Conservation (phyloP, 2,797 vertebrate species). For the Onychomys torridus region DNA sequence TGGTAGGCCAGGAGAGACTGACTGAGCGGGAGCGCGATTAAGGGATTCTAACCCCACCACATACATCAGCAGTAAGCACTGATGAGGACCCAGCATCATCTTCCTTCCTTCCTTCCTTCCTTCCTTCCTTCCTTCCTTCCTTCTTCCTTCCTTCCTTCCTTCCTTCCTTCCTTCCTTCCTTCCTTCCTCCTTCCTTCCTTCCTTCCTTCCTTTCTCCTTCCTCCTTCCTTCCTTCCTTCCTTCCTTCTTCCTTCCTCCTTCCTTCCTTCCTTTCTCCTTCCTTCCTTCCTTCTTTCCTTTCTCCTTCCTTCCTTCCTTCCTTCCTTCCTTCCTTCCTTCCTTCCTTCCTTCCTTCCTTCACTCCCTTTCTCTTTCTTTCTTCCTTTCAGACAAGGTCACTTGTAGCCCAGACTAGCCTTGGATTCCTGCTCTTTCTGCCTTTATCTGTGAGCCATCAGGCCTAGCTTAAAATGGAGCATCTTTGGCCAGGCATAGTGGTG, state of each 20-base stretch:
- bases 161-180: no score
- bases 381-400: background rate
- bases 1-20: background rate
- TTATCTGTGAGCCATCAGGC: background rate
- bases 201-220: rapidly evolving
- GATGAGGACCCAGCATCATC: background rate
- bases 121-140: no score
- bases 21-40: background rate
- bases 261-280: no score
- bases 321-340: no score
- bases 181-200: no score
- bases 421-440: background rate
- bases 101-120: rapidly evolving
- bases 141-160: no score
- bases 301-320: no score
- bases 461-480: background rate
- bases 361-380: no score
- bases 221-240: no score
- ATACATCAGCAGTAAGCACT: background rate
- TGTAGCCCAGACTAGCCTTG: background rate
- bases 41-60: background rate
- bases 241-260: no score
- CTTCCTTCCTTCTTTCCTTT: rapidly evolving
- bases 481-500: background rate
- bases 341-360: no score